These are phyloP conservation scores for Enteromius thamalakanensis DNA, from an alignment of 2,797 vertebrate genomes.

Conservation along the genomic window DNA sequence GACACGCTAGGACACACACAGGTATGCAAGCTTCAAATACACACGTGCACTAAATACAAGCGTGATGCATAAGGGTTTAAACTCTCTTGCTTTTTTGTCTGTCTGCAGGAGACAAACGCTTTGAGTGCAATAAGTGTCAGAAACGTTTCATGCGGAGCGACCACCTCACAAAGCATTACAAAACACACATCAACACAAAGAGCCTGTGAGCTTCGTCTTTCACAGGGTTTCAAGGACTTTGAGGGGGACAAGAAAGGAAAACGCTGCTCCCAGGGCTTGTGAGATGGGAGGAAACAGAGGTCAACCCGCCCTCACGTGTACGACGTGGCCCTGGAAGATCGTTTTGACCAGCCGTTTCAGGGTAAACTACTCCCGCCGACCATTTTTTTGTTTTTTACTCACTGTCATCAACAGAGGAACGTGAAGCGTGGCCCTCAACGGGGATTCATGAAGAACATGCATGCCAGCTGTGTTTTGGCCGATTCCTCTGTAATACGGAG, in stretches of 20 bases:
- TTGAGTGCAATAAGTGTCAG: constrained; percentile 97
- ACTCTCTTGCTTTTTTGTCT: constrained; percentile 7
- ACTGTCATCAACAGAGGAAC: constrained; percentile 33
- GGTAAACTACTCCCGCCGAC: constrained; percentile 24
- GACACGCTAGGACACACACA: constrained; percentile 95
- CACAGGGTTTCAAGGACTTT: constrained; percentile 38
- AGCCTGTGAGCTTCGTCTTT: constrained; percentile 82
- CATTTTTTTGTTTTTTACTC: constrained; percentile 13
- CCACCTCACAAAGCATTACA: constrained; percentile 98
- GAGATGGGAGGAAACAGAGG: constrained; percentile 46
- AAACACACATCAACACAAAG: constrained; percentile 98
- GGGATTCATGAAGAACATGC: constrained; percentile 4
- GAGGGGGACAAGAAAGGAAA: constrained; percentile 35
- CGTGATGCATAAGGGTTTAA: background rate
- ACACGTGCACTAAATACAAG: background rate
- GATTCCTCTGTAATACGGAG: constrained; percentile 35
- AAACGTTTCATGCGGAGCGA: constrained; percentile 98
- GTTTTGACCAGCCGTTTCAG: constrained; percentile 28
- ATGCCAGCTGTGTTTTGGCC: background rate
- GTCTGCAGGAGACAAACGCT: constrained; percentile 92
- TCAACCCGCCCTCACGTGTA: constrained; percentile 23
- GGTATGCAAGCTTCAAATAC: constrained; percentile 70
- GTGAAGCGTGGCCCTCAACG: background rate
- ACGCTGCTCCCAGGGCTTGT: constrained; percentile 48
- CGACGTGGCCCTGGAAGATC: constrained; percentile 16